Evolutionary conservation across 2,888 invertebrate species (phyloP).

Genomic region (Altica lythri): DNA sequence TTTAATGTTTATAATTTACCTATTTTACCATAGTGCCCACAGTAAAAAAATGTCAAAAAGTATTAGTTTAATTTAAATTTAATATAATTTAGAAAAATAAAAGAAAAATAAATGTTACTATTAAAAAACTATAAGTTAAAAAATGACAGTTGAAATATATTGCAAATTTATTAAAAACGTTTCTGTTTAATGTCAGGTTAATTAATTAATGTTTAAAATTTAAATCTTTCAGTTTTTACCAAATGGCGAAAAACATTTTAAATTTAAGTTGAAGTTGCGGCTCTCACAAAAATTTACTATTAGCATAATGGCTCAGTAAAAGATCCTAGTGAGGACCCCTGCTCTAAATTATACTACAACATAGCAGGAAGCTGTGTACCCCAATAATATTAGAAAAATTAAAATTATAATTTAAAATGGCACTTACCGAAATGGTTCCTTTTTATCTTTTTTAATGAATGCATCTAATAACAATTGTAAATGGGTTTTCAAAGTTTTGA

Average conservation of each 20-base stretch:
- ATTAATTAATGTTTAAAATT: not conserved
- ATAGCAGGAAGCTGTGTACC: not conserved
- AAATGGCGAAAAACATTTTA: no score
- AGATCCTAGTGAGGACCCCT: conserved; percentile 2
- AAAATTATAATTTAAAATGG: no score
- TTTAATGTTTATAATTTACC: conserved; percentile 6
- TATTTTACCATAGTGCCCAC: conserved; percentile 3
- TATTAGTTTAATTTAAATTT: conserved; percentile 4
- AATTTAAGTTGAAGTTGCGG: not conserved
- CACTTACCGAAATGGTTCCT: no score
- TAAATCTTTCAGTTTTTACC: not conserved
- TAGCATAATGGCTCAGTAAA: not conserved
- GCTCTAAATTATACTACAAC: not conserved
- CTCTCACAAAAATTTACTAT: not conserved
- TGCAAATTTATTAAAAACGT: not conserved
- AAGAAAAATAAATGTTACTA: not conserved
- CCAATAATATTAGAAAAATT: no score
- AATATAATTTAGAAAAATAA: not conserved
- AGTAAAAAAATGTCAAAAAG: not conserved
- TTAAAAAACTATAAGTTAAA: not conserved
- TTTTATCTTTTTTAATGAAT: no score
- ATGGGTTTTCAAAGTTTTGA: no score
- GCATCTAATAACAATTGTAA: no score
- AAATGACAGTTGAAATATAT: not conserved
- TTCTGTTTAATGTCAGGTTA: not conserved